Base-by-base conservation (phyloP, 2,113 vertebrate species). In the Pseudonaja textilis region DNA sequence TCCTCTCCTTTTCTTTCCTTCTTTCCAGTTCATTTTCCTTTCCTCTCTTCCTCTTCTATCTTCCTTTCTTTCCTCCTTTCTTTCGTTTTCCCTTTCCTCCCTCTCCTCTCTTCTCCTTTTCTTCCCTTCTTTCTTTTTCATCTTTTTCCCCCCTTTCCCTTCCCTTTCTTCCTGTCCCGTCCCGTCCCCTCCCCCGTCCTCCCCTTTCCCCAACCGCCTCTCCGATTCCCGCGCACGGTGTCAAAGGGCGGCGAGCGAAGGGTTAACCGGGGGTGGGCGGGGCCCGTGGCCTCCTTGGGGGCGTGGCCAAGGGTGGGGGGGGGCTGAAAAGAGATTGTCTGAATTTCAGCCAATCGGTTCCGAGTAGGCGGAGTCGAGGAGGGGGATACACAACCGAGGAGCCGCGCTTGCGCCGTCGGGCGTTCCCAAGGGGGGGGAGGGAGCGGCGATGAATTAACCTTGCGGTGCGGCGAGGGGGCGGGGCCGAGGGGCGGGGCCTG, bases 371-470 rank as follows among this genome's bases (percentile, higher is more conserved):
- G 34, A 9, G 91, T 18, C 26, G 1, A 45, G 4, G 2, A 8
- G 8, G 2, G 20, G 1, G 5, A 5, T 5, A 5, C 5, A 45
- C 4, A 45, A 45, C 29, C 11, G 23, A 22, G 3, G 26, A 8
- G 47, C 8, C 3, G 91, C 86, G 91, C 91, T 3, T 54, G 91
- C 91, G 91, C 86, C 52, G n/a, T 39, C 1, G 20, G 11, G 5
- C 9, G 18, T 7, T 11, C 26, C 26, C 9, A 0, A 8, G 85
- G 22, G 1, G 16, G 18, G 0, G n/a, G 42, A 47, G 7, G 47
- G 6, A 47, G 39, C 20, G 12, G 81, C 22, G 29, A 16, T 16
- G 64, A 69, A 69, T 69, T 69, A 54, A 29, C 50, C 23, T 26
- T 52, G 26, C 50, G 86, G 47, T 12, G 26, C 47, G 14, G 81